These are phyloP conservation scores for Lumbricus terrestris DNA, from an alignment of 2,888 invertebrate genomes.

Conservation along the genomic window DNA sequence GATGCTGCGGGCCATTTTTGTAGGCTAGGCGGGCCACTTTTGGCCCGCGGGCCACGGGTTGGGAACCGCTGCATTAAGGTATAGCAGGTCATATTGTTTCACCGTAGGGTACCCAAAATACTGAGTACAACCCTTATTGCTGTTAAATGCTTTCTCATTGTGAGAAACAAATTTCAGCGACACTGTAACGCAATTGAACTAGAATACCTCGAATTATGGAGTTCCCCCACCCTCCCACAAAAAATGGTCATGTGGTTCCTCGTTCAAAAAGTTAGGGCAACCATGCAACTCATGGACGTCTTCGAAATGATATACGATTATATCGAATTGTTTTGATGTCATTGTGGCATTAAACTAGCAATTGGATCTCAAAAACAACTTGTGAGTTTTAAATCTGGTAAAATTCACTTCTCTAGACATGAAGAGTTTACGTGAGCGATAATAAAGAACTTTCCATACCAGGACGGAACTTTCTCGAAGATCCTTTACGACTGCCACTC, in stretches of 20 bases:
- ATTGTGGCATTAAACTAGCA: neutral
- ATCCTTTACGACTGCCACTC: conserved; percentile 14
- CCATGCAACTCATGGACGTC: neutral
- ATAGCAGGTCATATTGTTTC: too few species aligned
- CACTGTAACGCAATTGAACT: too few species aligned
- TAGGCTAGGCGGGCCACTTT: too few species aligned
- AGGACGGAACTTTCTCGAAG: conserved; percentile 18
- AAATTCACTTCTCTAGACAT: neutral
- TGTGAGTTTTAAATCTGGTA: neutral
- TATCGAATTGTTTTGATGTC: neutral
- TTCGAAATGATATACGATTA: neutral
- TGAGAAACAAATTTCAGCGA: too few species aligned
- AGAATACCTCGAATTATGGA: too few species aligned
- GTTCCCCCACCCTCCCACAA: neutral
- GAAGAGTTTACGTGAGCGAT: conserved; percentile 1
- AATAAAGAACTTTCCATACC: neutral
- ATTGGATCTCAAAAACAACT: neutral
- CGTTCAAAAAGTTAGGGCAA: neutral
- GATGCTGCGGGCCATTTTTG: too few species aligned
- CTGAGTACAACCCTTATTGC: too few species aligned
- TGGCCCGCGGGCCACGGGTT: too few species aligned
- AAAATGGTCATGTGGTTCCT: neutral
- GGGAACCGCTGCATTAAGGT: too few species aligned
- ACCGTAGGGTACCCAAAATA: too few species aligned
- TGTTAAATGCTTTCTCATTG: too few species aligned